phyloP scores from a whole-genome alignment of 2,888 invertebrate genomes.

The Colostygia pectinataria region DNA sequence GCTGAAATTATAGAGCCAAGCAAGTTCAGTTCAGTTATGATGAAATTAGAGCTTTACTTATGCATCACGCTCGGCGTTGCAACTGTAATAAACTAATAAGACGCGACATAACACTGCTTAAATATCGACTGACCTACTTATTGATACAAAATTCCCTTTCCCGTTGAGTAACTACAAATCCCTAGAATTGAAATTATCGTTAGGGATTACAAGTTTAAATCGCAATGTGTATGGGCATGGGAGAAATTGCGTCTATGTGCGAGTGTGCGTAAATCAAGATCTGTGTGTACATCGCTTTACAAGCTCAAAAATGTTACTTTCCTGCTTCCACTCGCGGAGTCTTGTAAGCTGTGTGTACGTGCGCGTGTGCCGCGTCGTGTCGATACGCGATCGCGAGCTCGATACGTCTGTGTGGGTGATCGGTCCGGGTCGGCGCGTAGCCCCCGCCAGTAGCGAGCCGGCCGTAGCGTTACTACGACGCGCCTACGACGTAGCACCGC shows the following conservation, averaged over 20 bases:
- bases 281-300: conserved; percentile 72
- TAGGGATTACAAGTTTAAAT: conserved; percentile 80
- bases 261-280: conserved; percentile 71
- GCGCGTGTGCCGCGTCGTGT: conserved; percentile 55
- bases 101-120: conserved; percentile 5
- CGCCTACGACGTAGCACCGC: conserved; percentile 67
- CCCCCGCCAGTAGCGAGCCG: conserved; percentile 79
- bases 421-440: conserved; percentile 73
- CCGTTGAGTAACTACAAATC: conserved; percentile 53
- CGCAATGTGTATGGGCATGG: conserved; percentile 66
- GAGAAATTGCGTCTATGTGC: conserved; percentile 46
- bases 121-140: conserved; percentile 18
- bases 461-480: conserved; percentile 71
- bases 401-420: conserved; percentile 60
- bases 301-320: conserved; percentile 75
- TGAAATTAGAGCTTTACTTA: conserved; percentile 15
- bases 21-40: conserved; percentile 15
- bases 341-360: conserved; percentile 56
- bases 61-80: conserved; percentile 16
- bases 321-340: conserved; percentile 66
- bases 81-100: conserved; percentile 12
- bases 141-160: conserved; percentile 2
- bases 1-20: conserved; percentile 14
- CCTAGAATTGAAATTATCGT: conserved; percentile 78
- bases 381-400: conserved; percentile 55